Conservation (phyloP, 1,140 invertebrate genomes). For the Agrilus planipennis region DNA sequence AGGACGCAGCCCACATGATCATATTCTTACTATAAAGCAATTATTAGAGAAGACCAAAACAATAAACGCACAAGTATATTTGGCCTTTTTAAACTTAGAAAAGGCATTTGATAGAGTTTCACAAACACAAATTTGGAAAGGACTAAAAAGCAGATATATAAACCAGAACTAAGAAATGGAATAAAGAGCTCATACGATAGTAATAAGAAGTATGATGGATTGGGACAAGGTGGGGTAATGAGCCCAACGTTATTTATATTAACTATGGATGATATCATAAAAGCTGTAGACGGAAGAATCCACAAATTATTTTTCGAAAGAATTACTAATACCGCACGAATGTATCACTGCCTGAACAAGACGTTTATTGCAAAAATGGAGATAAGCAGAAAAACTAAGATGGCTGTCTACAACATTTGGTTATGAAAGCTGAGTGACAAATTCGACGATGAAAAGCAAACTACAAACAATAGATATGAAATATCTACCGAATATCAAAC, state of each 20-base stretch:
- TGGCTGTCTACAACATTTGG: background rate
- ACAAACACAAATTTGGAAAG: background rate
- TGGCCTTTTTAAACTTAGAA: constrained; percentile 1
- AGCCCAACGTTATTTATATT: background rate
- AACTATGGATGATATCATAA: background rate
- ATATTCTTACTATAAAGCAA: constrained; percentile 3
- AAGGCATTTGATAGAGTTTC: constrained; percentile 2
- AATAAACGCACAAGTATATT: background rate
- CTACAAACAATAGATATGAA: background rate
- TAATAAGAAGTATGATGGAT: background rate
- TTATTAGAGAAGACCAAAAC: background rate
- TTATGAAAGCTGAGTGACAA: background rate
- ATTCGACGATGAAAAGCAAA: background rate
- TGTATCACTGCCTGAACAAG: background rate
- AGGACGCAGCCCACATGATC: constrained; percentile 3
- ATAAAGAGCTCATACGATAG: constrained; percentile 1
- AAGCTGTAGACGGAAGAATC: background rate
- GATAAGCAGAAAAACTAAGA: background rate
- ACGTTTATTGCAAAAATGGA: background rate
- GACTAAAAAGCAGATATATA: background rate
- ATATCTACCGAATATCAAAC: background rate
- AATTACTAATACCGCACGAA: background rate
- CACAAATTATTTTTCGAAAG: background rate
- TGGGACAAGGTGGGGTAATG: background rate
- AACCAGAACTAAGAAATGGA: background rate